These are phyloP conservation scores for Apostichopus californicus DNA, from an alignment of 35 echinoderm and acorn worm genomes.

Conservation along the genomic window DNA sequence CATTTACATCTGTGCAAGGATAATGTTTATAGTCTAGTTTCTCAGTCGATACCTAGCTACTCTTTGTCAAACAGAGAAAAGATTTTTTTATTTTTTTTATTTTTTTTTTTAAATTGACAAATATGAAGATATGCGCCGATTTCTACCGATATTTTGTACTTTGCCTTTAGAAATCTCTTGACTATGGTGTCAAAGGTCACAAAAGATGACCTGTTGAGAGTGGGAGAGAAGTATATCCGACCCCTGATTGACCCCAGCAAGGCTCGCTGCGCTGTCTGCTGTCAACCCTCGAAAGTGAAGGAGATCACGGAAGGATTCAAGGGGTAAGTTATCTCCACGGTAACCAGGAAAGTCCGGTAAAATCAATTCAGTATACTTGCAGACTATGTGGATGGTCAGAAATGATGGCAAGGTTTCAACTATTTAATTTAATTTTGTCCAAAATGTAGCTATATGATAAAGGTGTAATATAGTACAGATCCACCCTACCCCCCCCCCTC, in stretches of 20 bases:
- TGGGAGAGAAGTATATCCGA: slow-evolving; percentile 83
- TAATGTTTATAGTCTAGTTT: too few relatives aligned
- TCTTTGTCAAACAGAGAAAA: too few relatives aligned
- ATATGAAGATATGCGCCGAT: too few relatives aligned
- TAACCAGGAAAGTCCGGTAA: neutral
- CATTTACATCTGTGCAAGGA: too few relatives aligned
- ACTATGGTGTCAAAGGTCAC: slow-evolving; percentile 72
- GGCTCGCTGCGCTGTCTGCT: slow-evolving; percentile 87
- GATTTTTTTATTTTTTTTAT: too few relatives aligned
- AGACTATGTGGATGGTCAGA: neutral
- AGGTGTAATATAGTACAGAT: too few relatives aligned
- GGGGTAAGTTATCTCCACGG: slow-evolving; percentile 58
- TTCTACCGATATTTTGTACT: neutral
- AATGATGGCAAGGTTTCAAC: neutral
- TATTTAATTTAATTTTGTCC: too few relatives aligned
- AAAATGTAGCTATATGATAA: too few relatives aligned
- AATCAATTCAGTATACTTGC: neutral
- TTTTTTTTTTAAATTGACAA: too few relatives aligned
- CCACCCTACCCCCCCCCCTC: too few relatives aligned
- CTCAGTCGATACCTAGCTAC: too few relatives aligned
- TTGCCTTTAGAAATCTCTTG: slow-evolving; percentile 70
- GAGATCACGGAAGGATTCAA: slow-evolving; percentile 88
- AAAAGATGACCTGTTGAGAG: slow-evolving; percentile 66
- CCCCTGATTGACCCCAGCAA: slow-evolving; percentile 71
- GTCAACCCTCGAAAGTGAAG: slow-evolving; percentile 85